Conservation (phyloP, 1,140 invertebrate species). For the Drosophila teissieri region DNA sequence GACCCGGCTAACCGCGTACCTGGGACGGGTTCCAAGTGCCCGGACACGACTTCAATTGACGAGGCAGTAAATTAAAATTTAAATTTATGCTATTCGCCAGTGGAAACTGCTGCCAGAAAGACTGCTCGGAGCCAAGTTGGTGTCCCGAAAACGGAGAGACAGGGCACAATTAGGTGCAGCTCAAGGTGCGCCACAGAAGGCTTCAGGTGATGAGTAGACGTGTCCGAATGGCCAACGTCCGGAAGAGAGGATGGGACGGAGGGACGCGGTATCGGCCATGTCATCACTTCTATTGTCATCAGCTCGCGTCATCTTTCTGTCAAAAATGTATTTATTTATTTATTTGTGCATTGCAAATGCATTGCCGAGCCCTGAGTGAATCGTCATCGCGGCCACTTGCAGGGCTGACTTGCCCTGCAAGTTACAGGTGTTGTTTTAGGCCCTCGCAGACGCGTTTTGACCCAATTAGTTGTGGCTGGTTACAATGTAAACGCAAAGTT, state of each 20-base stretch:
- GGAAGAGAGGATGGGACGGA: neutral
- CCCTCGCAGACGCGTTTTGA: slow-evolving; percentile 44
- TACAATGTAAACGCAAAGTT: slow-evolving; percentile 67
- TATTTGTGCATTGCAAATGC: slow-evolving; percentile 73
- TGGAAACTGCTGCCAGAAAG: slow-evolving; percentile 28
- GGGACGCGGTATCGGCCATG: slow-evolving; percentile 51
- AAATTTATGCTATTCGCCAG: slow-evolving; percentile 82
- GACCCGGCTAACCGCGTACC: slow-evolving; percentile 30
- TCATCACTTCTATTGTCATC: slow-evolving; percentile 79
- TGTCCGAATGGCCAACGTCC: slow-evolving; percentile 26
- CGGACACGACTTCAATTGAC: slow-evolving; percentile 75
- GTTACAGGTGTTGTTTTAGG: slow-evolving; percentile 48
- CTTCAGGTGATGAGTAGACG: slow-evolving; percentile 2
- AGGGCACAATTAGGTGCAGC: slow-evolving; percentile 54
- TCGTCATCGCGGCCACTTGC: slow-evolving; percentile 62
- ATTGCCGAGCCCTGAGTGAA: slow-evolving; percentile 59
- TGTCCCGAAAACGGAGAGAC: slow-evolving; percentile 42
- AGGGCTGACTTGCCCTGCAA: slow-evolving; percentile 61
- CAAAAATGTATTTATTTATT: slow-evolving; percentile 75
- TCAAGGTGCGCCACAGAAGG: slow-evolving; percentile 33
- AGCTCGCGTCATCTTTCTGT: slow-evolving; percentile 73
- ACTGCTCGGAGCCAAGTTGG: slow-evolving; percentile 13
- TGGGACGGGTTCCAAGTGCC: slow-evolving; percentile 62
- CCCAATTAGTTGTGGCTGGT: slow-evolving; percentile 64
- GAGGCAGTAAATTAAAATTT: slow-evolving; percentile 84